phyloP scores from a whole-genome alignment of 2,113 vertebrate species.

The Megaceryle maxima region DNA sequence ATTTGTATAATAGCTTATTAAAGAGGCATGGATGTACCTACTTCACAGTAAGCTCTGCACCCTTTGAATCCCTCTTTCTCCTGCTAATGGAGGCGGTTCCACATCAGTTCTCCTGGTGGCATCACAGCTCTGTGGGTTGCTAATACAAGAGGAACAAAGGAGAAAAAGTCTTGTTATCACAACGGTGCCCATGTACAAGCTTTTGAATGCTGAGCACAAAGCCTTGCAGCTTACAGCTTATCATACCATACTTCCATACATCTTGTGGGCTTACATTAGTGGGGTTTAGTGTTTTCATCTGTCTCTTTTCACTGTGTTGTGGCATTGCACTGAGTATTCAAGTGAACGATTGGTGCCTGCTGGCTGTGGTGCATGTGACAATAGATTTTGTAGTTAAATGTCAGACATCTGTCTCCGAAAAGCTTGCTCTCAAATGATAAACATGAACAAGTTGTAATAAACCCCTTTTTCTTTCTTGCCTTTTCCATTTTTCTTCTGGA shows the following conservation, averaged over 20 bases:
- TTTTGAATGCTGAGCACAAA: not conserved
- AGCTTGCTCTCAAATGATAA: not conserved
- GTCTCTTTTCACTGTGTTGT: not conserved
- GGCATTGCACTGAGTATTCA: not conserved
- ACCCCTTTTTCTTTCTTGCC: not conserved
- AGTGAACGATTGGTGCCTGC: not conserved
- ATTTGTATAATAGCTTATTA: not conserved
- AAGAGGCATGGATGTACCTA: not conserved
- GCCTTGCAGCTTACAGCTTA: not conserved
- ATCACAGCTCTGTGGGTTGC: not conserved
- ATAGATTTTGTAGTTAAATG: not conserved
- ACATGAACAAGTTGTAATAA: not conserved
- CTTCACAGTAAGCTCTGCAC: not conserved
- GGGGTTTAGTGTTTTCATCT: not conserved
- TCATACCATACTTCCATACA: not conserved
- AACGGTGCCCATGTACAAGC: fast-evolving
- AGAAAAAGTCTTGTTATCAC: not conserved
- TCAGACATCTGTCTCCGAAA: not conserved
- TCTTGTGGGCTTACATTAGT: not conserved
- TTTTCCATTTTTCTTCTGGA: not conserved
- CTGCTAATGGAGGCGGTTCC: not conserved
- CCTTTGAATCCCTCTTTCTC: not conserved
- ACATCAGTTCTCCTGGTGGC: not conserved
- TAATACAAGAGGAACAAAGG: not conserved
- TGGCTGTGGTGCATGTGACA: not conserved